A percentile compares a stretch with the other conserved stretches of the same genome.
phyloP scores from a whole-genome alignment of 2,113 vertebrate species.

The Oxygymnocypris stewartii region DNA sequence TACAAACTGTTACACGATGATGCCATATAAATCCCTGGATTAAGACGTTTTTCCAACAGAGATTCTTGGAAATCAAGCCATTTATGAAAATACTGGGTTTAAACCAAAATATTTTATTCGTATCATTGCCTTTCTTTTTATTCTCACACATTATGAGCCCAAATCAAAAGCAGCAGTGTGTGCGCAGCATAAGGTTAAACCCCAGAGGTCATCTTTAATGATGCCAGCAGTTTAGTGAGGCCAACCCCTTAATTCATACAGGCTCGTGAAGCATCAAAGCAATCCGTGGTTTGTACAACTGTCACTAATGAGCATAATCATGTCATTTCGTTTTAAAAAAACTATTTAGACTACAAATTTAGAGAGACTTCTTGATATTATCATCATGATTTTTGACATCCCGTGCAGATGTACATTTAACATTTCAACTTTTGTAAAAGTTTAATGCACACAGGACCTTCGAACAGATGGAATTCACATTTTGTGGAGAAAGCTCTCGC shows the following conservation, averaged over 20 bases:
- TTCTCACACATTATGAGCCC: background rate
- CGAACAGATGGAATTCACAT: background rate
- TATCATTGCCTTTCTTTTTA: slow-evolving; percentile 17
- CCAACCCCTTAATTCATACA: slow-evolving; percentile 35
- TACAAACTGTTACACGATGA: background rate
- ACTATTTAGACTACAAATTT: slow-evolving; percentile 3
- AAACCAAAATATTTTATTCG: slow-evolving; percentile 13
- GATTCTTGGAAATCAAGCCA: slow-evolving; percentile 14
- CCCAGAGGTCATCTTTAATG: slow-evolving; percentile 54
- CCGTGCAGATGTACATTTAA: background rate
- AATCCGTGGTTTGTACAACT: slow-evolving; percentile 15
- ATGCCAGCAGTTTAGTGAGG: slow-evolving; percentile 43
- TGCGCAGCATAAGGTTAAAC: slow-evolving; percentile 1
- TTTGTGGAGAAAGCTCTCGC: background rate
- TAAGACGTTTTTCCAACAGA: background rate
- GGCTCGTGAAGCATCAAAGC: slow-evolving; percentile 34
- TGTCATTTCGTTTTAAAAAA: slow-evolving; percentile 5
- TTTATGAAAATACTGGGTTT: slow-evolving; percentile 22
- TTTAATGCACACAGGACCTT: background rate
- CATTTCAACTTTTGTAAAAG: background rate
- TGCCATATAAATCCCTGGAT: background rate
- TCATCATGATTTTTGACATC: background rate
- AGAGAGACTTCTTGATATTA: slow-evolving; percentile 15
- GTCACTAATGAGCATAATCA: slow-evolving; percentile 37
- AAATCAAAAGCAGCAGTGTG: slow-evolving; percentile 38